Base-by-base conservation (phyloP, 2,113 vertebrate species). In the Corythornis cristatus region DNA sequence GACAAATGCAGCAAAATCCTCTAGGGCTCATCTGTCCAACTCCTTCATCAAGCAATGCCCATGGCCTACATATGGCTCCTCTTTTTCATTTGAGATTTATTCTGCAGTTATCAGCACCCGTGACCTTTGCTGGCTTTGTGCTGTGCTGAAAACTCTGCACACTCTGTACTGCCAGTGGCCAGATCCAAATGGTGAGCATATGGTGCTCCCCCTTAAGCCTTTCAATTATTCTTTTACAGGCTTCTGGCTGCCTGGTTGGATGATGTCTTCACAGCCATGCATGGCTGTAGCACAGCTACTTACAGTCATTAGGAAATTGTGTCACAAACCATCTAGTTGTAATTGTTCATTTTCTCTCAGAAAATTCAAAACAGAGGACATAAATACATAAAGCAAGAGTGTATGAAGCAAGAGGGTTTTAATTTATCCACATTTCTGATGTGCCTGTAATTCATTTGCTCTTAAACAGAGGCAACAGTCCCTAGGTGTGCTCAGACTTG, bases 361-460 rank as follows among this genome's bases (percentile, higher is more conserved):
- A 64, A 83, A 91, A 91, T 77, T 89, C 72, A 85, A 67, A 83
- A 37, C 82, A 91, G 54, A 73, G 64, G 46, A 45, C 5, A 21
- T 12, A 65, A 67, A 86, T 45, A 29, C 8, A 50, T 17, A 83
- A 89, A 73, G 54, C 48, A 66, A 43, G 56, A 81, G 68, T 4
- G 12, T 51, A 50, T 57, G 35, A 88, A 61, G 50, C 25, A 43
- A 84, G 50, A 65, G 15, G n/a, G 43, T 19, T 86, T 95, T 68
- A 40, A 89, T 93, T 92, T 82, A 25, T 45, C 91, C 42, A 7
- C 5, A 4, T 89, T 93, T 94, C 33, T 3, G 20, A 54, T 66
- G 37, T 61, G 64, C 10, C 22, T 83, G 31, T 70, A 79, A 93
- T 66, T 62, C 76, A 89, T 89, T 83, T 91, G 51, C 42, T 76